Percentiles rank a stretch among this genome's conserved stretches.
Conservation (phyloP, 1,140 invertebrate genomes). For the Zaprionus camerounensis region DNA sequence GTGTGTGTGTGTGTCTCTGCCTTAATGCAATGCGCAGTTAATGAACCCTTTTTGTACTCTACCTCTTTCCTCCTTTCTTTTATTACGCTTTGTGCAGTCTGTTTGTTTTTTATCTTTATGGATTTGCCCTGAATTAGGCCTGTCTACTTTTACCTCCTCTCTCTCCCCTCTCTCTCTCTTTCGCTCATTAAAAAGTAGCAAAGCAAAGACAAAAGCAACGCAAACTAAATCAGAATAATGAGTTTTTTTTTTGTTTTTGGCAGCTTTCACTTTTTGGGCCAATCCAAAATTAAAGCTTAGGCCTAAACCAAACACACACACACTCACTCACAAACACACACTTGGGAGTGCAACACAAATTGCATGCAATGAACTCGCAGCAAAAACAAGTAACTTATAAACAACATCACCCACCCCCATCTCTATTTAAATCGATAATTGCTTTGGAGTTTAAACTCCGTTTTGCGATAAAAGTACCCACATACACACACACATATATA, state of each 20-base stretch:
- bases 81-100: constrained; percentile 15
- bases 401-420: not conserved
- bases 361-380: constrained; percentile 67
- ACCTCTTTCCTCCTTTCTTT: not conserved
- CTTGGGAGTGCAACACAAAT: constrained; percentile 55
- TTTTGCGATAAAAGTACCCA: constrained; percentile 31
- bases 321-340: not conserved
- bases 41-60: constrained; percentile 35
- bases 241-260: constrained; percentile 44
- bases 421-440: constrained; percentile 73
- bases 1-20: too few relatives aligned
- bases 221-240: constrained; percentile 53
- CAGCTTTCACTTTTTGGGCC: constrained; percentile 67
- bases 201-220: constrained; percentile 7
- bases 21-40: constrained; percentile 15
- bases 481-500: constrained; percentile 3
- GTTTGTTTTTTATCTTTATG: constrained; percentile 33
- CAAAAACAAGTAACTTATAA: constrained; percentile 7
- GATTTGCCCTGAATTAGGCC: constrained; percentile 47
- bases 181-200: constrained; percentile 48
- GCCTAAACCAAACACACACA: constrained; percentile 22
- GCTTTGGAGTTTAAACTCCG: constrained; percentile 53
- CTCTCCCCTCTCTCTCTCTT: constrained; percentile 24
- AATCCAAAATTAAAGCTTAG: constrained; percentile 47
- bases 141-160: constrained; percentile 46